Evolutionary conservation across 2,888 invertebrate genomes (phyloP).

Genomic region (Noctua janthina): DNA sequence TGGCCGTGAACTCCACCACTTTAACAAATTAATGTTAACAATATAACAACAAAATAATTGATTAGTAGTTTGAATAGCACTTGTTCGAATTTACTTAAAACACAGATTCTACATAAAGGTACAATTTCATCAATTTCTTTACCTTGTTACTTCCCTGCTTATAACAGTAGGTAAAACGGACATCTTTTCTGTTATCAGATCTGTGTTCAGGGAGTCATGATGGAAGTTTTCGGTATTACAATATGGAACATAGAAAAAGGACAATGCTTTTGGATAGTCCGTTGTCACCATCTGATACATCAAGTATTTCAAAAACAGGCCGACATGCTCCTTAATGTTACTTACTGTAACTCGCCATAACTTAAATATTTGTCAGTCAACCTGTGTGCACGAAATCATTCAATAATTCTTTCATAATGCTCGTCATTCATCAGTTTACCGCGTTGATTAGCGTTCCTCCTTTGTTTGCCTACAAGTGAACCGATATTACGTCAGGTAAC

Average conservation of each 20-base stretch:
- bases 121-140: neutral
- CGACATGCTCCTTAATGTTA: neutral
- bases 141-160: neutral
- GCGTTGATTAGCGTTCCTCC: slow-evolving; percentile 74
- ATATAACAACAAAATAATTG: neutral
- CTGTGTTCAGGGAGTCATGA: neutral
- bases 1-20: slow-evolving; percentile 30
- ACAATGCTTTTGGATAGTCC: neutral
- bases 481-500: slow-evolving; percentile 79
- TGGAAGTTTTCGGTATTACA: neutral
- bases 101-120: neutral
- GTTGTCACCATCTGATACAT: neutral
- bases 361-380: slow-evolving; percentile 41
- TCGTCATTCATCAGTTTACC: slow-evolving; percentile 73
- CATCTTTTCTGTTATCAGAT: neutral
- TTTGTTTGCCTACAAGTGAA: slow-evolving; percentile 73
- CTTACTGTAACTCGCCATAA: slow-evolving; percentile 4
- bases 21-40: slow-evolving; percentile 17
- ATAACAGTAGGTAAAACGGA: neutral
- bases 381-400: slow-evolving; percentile 54
- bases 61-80: neutral
- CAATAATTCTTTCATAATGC: slow-evolving; percentile 67
- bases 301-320: neutral
- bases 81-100: neutral
- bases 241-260: neutral